These are phyloP conservation scores for Drosophila borborema DNA, from an alignment of 2,888 invertebrate species.

Conservation along the genomic window DNA sequence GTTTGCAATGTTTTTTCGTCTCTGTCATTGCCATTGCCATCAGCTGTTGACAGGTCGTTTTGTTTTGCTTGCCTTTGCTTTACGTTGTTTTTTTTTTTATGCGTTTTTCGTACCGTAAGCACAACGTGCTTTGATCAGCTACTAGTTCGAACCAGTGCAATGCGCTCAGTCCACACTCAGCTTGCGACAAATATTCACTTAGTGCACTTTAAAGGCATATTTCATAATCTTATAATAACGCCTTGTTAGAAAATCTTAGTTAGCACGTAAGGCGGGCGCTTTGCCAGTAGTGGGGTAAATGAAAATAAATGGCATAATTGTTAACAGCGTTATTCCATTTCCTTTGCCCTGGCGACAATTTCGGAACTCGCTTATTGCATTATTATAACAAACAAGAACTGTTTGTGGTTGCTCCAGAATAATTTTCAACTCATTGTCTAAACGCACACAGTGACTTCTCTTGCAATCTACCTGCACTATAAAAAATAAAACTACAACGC, in stretches of 20 bases:
- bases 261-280: conserved; percentile 8
- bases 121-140: conserved; percentile 17
- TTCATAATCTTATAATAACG: conserved; percentile 28
- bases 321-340: conserved; percentile 11
- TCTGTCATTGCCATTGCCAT: conserved; percentile 41
- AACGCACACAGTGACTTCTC: background rate
- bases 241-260: too few relatives aligned
- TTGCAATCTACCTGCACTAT: background rate
- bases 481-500: conserved; percentile 8
- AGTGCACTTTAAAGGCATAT: conserved; percentile 26
- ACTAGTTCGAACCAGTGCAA: conserved; percentile 36
- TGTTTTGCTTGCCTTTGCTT: conserved; percentile 26
- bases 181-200: background rate
- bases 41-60: conserved; percentile 49
- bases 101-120: conserved; percentile 49
- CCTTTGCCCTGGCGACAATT: background rate
- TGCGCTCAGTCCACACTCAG: background rate
- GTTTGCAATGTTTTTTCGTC: conserved; percentile 29
- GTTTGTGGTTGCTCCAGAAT: background rate
- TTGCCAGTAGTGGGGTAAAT: conserved; percentile 29
- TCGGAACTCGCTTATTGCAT: background rate
- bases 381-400: background rate
- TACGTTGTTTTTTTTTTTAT: conserved; percentile 14
- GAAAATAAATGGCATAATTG: conserved; percentile 24
- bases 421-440: background rate